Conservation (phyloP, 2,888 invertebrate species). For the Hartigia nigra region DNA sequence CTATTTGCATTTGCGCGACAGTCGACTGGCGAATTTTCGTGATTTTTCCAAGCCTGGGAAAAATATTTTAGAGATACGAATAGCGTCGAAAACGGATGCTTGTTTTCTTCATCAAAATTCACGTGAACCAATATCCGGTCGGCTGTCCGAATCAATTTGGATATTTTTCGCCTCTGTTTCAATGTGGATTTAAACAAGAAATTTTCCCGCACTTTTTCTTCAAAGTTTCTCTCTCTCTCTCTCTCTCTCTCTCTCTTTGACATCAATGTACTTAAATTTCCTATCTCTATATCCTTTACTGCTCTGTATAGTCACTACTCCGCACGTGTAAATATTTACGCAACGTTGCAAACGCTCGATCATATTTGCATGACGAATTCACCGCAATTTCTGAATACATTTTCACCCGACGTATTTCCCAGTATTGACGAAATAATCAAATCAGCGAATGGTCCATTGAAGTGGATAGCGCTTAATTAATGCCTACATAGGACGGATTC, state of each 20-base stretch:
- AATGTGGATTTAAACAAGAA: neutral
- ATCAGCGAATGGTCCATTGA: constrained; percentile 33
- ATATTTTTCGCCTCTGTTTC: neutral
- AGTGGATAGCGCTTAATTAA: constrained; percentile 24
- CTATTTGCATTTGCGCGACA: neutral
- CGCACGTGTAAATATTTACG: constrained; percentile 52
- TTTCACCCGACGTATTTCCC: neutral
- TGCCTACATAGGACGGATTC: neutral
- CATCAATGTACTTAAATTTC: constrained; percentile 11
- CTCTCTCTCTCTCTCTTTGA: constrained; percentile 7
- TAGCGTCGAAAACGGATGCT: neutral
- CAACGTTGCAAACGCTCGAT: constrained; percentile 30
- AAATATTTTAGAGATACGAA: neutral
- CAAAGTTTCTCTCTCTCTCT: constrained; percentile 7
- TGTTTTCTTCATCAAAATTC: constrained; percentile 12
- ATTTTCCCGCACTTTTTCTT: neutral
- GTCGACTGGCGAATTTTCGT: neutral
- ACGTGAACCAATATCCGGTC: neutral
- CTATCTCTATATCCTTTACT: neutral
- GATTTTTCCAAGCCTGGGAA: neutral
- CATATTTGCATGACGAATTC: constrained; percentile 48
- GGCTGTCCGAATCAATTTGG: neutral
- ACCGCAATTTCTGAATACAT: constrained; percentile 40
- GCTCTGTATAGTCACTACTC: constrained; percentile 26
- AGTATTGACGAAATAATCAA: constrained; percentile 1